phyloP scores from a whole-genome alignment of 2,113 vertebrate genomes.

The Vulpes vulpes region DNA sequence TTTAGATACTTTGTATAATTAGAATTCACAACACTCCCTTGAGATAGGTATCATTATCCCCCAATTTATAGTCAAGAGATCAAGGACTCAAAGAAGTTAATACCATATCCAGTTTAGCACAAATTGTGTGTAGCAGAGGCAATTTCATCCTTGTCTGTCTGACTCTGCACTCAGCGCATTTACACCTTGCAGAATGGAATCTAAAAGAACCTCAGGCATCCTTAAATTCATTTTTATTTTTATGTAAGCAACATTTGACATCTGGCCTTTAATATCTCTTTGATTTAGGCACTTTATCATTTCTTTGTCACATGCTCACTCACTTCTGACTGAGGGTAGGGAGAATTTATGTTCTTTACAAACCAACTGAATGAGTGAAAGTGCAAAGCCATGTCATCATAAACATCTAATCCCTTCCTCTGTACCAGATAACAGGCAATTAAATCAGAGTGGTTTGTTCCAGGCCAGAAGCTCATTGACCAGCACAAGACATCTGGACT shows the following conservation, averaged over 20 bases:
- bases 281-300: conserved; percentile 42
- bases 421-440: conserved; percentile 63
- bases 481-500: neutral
- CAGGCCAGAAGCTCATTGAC: conserved; percentile 47
- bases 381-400: conserved; percentile 35
- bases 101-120: neutral
- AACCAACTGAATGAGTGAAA: conserved; percentile 42
- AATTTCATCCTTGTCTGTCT: neutral
- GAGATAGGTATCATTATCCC: neutral
- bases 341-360: conserved; percentile 49
- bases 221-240: conserved; percentile 27
- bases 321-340: conserved; percentile 8
- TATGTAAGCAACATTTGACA: neutral
- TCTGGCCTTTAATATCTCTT: conserved; percentile 33
- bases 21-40: neutral
- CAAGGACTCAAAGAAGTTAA: conserved; percentile 5
- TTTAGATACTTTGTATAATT: neutral
- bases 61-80: neutral
- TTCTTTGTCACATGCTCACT: conserved; percentile 29
- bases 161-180: neutral
- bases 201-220: neutral
- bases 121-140: neutral
- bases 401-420: conserved; percentile 56
- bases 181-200: neutral
- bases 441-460: conserved; percentile 65